Evolutionary conservation across 2,113 vertebrate genomes (phyloP).

Genomic region (Poeciliopsis retropinna): DNA sequence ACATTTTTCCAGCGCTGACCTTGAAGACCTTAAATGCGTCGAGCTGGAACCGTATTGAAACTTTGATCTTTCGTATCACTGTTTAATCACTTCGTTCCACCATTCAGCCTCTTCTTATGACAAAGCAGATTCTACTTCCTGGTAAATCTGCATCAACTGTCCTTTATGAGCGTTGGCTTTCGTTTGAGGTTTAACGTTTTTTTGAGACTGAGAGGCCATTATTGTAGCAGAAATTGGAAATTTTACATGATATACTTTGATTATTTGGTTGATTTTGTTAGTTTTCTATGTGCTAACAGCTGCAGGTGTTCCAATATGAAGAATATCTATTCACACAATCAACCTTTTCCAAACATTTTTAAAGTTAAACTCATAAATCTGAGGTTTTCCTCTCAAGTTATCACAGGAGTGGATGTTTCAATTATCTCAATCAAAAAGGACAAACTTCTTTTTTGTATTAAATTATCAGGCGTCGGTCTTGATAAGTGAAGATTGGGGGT

Average conservation of each 20-base stretch:
- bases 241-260: not conserved
- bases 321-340: not conserved
- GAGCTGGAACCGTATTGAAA: not conserved
- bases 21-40: not conserved
- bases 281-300: not conserved
- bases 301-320: not conserved
- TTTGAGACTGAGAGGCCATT: not conserved
- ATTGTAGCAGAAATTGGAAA: not conserved
- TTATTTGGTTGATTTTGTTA: not conserved
- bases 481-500: conserved; percentile 72
- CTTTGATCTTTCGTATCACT: not conserved
- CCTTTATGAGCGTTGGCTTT: not conserved
- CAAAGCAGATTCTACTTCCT: not conserved
- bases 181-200: not conserved
- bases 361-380: not conserved
- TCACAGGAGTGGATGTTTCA: conserved; percentile 33
- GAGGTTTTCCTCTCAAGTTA: conserved; percentile 10
- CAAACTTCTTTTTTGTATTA: conserved; percentile 44
- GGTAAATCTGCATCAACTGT: not conserved
- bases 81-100: not conserved
- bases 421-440: conserved; percentile 54
- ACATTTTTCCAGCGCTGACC: not conserved
- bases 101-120: not conserved
- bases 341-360: not conserved
- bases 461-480: conserved; percentile 69